These are phyloP conservation scores for Chloroclysta siterata DNA, from an alignment of 2,888 invertebrate genomes.

Conservation along the genomic window DNA sequence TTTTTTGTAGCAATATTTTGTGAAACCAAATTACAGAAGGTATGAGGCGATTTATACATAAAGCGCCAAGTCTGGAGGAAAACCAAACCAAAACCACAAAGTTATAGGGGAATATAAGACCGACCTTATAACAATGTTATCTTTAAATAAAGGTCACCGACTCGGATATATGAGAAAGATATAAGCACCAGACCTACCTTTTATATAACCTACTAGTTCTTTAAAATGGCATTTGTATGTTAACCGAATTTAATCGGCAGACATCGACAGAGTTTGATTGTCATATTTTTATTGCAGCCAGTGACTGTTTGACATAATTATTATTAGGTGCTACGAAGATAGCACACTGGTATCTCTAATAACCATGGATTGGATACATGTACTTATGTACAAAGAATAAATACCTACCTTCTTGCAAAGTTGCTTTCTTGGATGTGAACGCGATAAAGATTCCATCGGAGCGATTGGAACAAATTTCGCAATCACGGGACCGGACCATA, in stretches of 20 bases:
- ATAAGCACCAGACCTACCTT: too few relatives aligned
- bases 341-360: background rate
- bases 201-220: too few relatives aligned
- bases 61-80: background rate
- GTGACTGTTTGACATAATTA: background rate
- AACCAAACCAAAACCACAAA: background rate
- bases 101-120: too few relatives aligned
- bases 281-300: background rate
- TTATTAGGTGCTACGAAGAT: background rate
- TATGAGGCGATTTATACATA: background rate
- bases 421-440: conserved; percentile 24
- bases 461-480: conserved; percentile 62
- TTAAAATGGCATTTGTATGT: too few relatives aligned
- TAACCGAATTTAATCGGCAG: too few relatives aligned
- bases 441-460: conserved; percentile 30
- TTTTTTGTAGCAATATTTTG: background rate
- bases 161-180: too few relatives aligned
- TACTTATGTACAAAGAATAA: background rate
- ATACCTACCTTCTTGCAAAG: conserved; percentile 1
- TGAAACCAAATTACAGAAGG: background rate
- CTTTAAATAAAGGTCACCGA: too few relatives aligned
- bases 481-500: conserved; percentile 58
- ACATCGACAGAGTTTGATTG: too few relatives aligned
- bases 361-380: background rate
- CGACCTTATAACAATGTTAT: too few relatives aligned